Conservation (phyloP, 2,113 vertebrate species). For the Podarcis raffonei region DNA sequence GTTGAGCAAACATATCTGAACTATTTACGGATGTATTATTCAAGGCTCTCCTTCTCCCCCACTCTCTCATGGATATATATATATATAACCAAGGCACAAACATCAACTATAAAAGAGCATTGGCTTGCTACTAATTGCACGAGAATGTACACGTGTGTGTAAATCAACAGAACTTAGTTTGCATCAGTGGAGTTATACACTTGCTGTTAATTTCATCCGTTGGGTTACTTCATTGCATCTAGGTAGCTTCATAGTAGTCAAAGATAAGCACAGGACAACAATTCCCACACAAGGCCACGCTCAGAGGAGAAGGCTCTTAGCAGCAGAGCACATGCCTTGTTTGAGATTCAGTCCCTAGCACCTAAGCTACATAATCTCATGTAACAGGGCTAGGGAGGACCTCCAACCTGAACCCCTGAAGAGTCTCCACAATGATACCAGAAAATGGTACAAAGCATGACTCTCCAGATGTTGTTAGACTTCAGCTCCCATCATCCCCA, state of each 20-base stretch:
- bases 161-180: conserved; percentile 13
- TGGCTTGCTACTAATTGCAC: background rate
- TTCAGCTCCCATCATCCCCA: background rate
- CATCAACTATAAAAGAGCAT: background rate
- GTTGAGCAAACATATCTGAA: background rate
- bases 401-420: background rate
- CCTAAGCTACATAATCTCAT: background rate
- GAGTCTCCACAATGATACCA: background rate
- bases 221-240: background rate
- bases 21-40: background rate
- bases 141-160: background rate
- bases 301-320: background rate
- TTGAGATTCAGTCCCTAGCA: background rate
- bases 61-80: background rate
- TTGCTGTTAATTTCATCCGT: background rate
- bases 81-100: background rate
- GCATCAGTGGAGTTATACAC: background rate
- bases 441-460: background rate
- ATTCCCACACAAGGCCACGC: no score
- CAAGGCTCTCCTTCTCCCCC: background rate
- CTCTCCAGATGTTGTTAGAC: no score
- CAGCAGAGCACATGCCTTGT: background rate
- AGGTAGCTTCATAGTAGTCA: background rate
- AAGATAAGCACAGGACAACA: background rate
- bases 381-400: background rate